phyloP scores from a whole-genome alignment of 2,888 invertebrate species.

The Anarsia innoxiella region DNA sequence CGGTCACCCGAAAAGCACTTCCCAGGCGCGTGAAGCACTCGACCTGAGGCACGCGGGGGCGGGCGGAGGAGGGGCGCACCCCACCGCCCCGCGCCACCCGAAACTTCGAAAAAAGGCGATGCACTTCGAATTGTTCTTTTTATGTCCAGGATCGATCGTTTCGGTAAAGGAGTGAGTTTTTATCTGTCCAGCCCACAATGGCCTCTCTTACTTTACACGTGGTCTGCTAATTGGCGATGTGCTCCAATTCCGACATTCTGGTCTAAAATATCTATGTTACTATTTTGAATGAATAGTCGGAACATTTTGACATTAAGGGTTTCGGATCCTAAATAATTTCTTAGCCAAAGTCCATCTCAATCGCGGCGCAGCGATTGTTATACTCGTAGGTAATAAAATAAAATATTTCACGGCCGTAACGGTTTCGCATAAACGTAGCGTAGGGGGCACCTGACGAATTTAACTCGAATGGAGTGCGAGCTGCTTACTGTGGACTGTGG shows the following conservation, averaged over 20 bases:
- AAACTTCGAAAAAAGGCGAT: conserved; percentile 71
- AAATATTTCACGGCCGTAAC: too few species aligned
- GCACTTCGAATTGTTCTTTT: conserved; percentile 72
- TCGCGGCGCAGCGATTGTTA: too few species aligned
- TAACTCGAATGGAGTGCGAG: too few species aligned
- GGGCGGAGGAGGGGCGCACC: conserved; percentile 24
- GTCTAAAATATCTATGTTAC: not conserved
- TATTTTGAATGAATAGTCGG: too few species aligned
- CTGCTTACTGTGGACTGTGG: too few species aligned
- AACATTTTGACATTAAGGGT: too few species aligned
- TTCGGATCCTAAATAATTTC: too few species aligned
- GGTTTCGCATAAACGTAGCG: too few species aligned
- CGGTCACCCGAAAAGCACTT: conserved; percentile 62
- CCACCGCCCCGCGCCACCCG: conserved; percentile 44
- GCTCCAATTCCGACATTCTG: conserved; percentile 32
- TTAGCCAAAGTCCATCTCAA: too few species aligned
- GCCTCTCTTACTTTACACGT: conserved; percentile 59
- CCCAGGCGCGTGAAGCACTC: conserved; percentile 57
- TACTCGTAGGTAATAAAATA: too few species aligned
- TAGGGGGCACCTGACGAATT: too few species aligned
- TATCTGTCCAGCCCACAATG: conserved; percentile 50
- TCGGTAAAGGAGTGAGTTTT: conserved; percentile 68
- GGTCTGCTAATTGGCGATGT: conserved; percentile 55
- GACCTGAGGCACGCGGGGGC: too few species aligned
- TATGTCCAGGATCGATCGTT: conserved; percentile 72